Conservation (phyloP, 2,113 vertebrate species). For the Todiramphus saurophagus region DNA sequence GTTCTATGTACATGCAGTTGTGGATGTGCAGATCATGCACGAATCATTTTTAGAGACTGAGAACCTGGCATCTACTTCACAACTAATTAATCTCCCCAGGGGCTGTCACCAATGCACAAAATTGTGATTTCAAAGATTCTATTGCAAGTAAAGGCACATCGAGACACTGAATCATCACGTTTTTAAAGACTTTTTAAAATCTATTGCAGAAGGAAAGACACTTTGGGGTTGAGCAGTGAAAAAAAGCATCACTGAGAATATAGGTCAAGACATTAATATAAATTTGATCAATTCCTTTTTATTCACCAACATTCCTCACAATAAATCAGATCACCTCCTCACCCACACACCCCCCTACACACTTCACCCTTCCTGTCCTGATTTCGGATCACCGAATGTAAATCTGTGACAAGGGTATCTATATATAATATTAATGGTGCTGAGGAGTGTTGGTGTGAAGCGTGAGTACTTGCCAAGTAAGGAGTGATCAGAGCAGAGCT, state of each 20-base stretch:
- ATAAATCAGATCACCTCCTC: slow-evolving; percentile 85
- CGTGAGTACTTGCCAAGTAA: slow-evolving; percentile 86
- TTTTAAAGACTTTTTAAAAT: slow-evolving; percentile 33
- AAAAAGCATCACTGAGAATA: slow-evolving; percentile 75
- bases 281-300: slow-evolving; percentile 86
- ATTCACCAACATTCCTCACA: slow-evolving; percentile 83
- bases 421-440: slow-evolving; percentile 99
- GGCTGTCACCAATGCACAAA: not conserved
- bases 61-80: not conserved
- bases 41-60: not conserved
- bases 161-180: not conserved
- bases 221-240: slow-evolving; percentile 48
- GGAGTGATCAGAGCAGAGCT: slow-evolving; percentile 85
- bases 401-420: slow-evolving; percentile 98
- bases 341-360: slow-evolving; percentile 30
- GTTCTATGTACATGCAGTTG: not conserved
- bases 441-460: slow-evolving; percentile 82
- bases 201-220: slow-evolving; percentile 49
- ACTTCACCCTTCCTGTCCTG: slow-evolving; percentile 77
- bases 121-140: slow-evolving; percentile 8
- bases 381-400: slow-evolving; percentile 88
- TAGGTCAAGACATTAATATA: slow-evolving; percentile 83
- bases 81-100: not conserved
- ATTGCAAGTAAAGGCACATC: not conserved
- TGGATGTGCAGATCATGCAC: not conserved